Evolutionary conservation across 1,140 invertebrate species (phyloP).

Genomic region (Monomorium pharaonis): DNA sequence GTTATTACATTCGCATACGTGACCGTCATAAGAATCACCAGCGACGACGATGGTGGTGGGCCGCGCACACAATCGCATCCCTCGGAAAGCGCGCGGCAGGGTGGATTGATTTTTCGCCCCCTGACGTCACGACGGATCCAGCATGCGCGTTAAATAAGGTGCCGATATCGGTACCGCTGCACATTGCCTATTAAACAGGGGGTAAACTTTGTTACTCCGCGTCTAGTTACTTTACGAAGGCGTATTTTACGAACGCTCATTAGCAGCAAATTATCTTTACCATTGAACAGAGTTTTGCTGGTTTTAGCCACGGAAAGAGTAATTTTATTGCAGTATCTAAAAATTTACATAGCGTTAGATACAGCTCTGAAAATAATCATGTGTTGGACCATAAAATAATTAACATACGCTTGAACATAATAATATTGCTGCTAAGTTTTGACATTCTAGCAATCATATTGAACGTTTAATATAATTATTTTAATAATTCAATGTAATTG

Average conservation of each 20-base stretch:
- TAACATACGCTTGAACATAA: no score
- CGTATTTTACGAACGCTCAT: neutral
- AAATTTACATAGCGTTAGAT: no score
- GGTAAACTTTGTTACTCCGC: neutral
- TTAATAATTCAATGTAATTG: no score
- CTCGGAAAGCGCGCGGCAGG: constrained; percentile 58
- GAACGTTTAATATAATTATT: no score
- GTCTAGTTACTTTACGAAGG: neutral
- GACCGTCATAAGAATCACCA: constrained; percentile 27
- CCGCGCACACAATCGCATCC: constrained; percentile 26
- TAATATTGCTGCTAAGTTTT: no score
- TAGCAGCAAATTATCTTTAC: neutral
- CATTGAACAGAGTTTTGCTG: neutral
- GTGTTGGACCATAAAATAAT: no score
- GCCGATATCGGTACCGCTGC: constrained; percentile 18
- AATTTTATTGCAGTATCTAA: no score
- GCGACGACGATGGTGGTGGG: neutral
- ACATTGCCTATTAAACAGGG: neutral
- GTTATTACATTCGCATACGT: constrained; percentile 14
- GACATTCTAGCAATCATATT: no score
- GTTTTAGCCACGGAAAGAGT: neutral
- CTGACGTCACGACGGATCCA: constrained; percentile 75
- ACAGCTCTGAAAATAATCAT: no score
- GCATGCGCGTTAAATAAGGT: constrained; percentile 72
- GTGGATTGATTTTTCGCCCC: constrained; percentile 79